phyloP scores from a whole-genome alignment of 1,140 invertebrate genomes.

The Pachypeltis micranthus region DNA sequence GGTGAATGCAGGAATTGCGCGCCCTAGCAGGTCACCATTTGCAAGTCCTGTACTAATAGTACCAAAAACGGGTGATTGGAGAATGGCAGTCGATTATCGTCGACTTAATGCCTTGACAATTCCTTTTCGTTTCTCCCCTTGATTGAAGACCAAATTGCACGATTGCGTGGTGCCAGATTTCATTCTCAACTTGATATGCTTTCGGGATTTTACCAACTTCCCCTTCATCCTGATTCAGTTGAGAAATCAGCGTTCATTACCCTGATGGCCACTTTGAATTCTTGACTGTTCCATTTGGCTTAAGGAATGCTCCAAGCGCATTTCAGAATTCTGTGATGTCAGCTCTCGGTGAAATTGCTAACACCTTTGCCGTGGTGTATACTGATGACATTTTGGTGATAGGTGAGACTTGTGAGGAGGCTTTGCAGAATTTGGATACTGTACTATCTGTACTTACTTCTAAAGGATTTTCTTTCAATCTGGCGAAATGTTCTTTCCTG shows the following conservation, averaged over 20 bases:
- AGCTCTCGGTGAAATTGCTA: background rate
- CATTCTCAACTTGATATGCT: conserved; percentile 5
- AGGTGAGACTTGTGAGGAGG: conserved; percentile 12
- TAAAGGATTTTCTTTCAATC: conserved; percentile 18
- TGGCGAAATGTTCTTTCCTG: conserved; percentile 31
- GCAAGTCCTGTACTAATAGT: conserved; percentile 2
- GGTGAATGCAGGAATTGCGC: background rate
- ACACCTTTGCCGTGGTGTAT: background rate
- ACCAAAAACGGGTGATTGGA: background rate
- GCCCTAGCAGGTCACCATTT: background rate
- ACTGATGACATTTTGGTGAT: background rate
- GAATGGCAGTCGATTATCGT: conserved; percentile 5
- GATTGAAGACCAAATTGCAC: conserved; percentile 4
- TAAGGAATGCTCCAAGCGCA: conserved; percentile 34
- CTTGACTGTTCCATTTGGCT: conserved; percentile 36
- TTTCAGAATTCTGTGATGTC: conserved; percentile 35
- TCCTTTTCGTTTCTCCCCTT: background rate
- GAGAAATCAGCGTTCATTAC: conserved; percentile 6
- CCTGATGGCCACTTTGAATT: conserved; percentile 32
- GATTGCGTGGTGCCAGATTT: background rate
- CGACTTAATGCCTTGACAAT: background rate
- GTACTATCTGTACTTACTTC: conserved; percentile 13
- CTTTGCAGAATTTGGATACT: background rate
- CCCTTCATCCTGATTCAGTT: background rate
- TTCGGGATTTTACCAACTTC: background rate